Evolutionary conservation across 2,797 vertebrate species (phyloP).

Genomic region (Poecilia gillii): DNA sequence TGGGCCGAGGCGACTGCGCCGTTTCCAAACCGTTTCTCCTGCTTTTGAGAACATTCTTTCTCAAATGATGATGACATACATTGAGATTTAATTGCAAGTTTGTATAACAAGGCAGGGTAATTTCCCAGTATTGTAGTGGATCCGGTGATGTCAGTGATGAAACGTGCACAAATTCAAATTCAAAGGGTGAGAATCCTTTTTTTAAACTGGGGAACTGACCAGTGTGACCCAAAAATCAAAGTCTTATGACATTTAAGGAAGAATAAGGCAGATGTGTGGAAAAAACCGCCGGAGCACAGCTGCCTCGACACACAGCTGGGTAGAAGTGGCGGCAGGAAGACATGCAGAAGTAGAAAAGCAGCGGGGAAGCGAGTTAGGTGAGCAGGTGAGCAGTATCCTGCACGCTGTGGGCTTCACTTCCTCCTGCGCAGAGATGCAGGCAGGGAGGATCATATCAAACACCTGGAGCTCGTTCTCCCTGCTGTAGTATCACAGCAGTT

Average conservation of each 20-base stretch:
- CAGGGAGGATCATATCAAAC: slow-evolving; percentile 57
- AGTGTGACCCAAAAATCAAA: not conserved
- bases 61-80: too few species aligned
- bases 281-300: slow-evolving; percentile 5
- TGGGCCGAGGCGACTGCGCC: too few species aligned
- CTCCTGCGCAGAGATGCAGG: slow-evolving; percentile 47
- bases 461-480: slow-evolving; percentile 37
- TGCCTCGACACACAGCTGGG: slow-evolving; percentile 11
- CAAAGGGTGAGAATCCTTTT: not conserved
- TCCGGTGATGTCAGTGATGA: too few species aligned
- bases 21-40: too few species aligned
- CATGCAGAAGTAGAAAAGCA: slow-evolving; percentile 42
- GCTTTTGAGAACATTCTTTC: too few species aligned
- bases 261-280: slow-evolving; percentile 10
- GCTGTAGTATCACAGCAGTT: slow-evolving; percentile 41
- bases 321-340: slow-evolving; percentile 9
- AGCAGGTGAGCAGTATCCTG: slow-evolving; percentile 40
- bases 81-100: too few species aligned
- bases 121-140: too few species aligned
- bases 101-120: too few species aligned
- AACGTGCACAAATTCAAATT: not conserved
- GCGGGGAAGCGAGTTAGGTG: slow-evolving; percentile 46
- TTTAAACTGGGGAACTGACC: too few species aligned
- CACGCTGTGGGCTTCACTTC: slow-evolving; percentile 41
- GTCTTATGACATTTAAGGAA: slow-evolving; percentile 13